Conservation (phyloP, 2,888 invertebrate species). For the Herminia tarsipennalis region DNA sequence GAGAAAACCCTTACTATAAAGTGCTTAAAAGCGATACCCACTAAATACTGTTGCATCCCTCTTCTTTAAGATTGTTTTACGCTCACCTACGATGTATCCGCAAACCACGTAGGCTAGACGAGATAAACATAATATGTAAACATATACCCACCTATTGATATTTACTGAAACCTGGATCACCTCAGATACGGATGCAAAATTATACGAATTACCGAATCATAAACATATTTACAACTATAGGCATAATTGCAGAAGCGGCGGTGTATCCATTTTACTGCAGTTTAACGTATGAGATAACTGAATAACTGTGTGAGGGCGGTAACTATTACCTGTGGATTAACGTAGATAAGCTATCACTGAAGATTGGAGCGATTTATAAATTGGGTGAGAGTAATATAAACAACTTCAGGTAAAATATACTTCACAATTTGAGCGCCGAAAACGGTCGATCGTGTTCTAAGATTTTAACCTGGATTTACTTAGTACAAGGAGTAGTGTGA, state of each 20-base stretch:
- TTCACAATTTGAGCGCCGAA: slow-evolving; percentile 1
- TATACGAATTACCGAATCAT: slow-evolving; percentile 6
- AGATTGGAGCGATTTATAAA: slow-evolving; percentile 14
- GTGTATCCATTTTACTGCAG: slow-evolving; percentile 17
- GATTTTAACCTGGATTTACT: neutral
- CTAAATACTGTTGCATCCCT: slow-evolving; percentile 13
- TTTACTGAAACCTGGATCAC: slow-evolving; percentile 20
- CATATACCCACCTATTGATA: slow-evolving; percentile 16
- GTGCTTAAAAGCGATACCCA: slow-evolving; percentile 40
- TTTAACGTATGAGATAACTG: slow-evolving; percentile 2
- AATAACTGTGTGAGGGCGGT: slow-evolving; percentile 2
- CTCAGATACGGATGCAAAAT: slow-evolving; percentile 12
- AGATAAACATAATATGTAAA: slow-evolving; percentile 17
- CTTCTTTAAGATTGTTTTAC: slow-evolving; percentile 19
- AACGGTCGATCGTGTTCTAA: neutral
- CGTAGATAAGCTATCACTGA: slow-evolving; percentile 3
- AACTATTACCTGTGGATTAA: slow-evolving; percentile 10
- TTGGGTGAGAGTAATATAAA: slow-evolving; percentile 1
- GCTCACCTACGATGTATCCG: slow-evolving; percentile 24
- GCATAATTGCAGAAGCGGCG: slow-evolving; percentile 7
- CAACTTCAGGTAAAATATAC: slow-evolving; percentile 1
- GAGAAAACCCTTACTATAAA: slow-evolving; percentile 40
- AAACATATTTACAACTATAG: slow-evolving; percentile 12
- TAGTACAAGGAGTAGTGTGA: no score
- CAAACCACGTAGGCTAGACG: slow-evolving; percentile 21